Evolutionary conservation across 2,113 vertebrate species (phyloP).

Genomic region (Capricornis sumatraensis): DNA sequence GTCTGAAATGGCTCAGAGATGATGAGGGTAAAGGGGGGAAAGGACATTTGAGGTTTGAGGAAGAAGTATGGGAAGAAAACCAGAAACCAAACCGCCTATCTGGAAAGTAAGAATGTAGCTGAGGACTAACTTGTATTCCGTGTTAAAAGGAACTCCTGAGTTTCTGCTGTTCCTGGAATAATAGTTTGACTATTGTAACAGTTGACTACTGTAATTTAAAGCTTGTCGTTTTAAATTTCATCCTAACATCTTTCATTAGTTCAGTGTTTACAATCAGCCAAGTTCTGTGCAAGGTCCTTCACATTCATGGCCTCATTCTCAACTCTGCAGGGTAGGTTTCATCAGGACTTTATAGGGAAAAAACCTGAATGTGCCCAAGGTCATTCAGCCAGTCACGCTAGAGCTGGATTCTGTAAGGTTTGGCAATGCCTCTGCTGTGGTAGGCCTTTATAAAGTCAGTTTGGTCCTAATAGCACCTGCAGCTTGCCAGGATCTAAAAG

Average conservation of each 20-base stretch:
- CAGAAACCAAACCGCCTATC: not conserved
- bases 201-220: not conserved
- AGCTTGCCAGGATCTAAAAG: constrained; percentile 12
- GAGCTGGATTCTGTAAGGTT: not conserved
- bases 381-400: not conserved
- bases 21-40: not conserved
- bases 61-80: not conserved
- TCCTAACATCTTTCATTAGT: not conserved
- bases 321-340: not conserved
- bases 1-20: not conserved
- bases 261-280: not conserved
- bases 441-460: not conserved
- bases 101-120: not conserved
- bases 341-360: not conserved
- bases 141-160: not conserved
- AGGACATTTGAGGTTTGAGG: not conserved
- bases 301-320: not conserved
- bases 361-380: not conserved
- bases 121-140: not conserved
- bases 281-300: not conserved
- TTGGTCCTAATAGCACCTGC: not conserved
- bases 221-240: not conserved
- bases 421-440: not conserved
- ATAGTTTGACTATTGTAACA: not conserved
- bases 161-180: not conserved